Base-by-base conservation (phyloP, 1,140 invertebrate genomes). In the Pectinophora gossypiella region DNA sequence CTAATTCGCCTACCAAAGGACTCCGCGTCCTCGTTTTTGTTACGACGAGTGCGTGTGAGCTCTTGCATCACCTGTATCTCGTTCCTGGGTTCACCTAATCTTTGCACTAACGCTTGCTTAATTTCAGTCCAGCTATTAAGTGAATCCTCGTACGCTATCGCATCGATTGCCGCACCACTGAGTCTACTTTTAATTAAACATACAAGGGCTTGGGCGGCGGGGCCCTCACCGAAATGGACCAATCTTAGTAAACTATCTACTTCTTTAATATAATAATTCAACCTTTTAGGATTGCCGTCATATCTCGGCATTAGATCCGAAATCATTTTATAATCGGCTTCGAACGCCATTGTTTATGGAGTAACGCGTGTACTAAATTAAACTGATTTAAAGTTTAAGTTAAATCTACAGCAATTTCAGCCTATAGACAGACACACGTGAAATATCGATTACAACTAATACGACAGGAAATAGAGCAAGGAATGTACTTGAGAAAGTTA, bases 1-100 rank as follows among this genome's bases (percentile, higher is more conserved):
- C 35, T 6, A 1, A 49, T n/a, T 20, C 48, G 27, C 19, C 38
- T 49, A 19, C 48, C 48, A 13, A 38, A 49, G 1, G 27, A 13
- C 19, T 49, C 48, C 1, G 48, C 27, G 32, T 49, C 35, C n/a
- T 49, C 48, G 1, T n/a, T 12, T n/a, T 19, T 19, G n/a, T 38
- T n/a, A 7, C 22, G 20, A 12, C 48, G 35, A 10, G 48, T 49
- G 6, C 48, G 16, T 12, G 20, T 49, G 9, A 49, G 18, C 32
- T 49, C 32, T 18, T 49, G 48, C 27, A 49, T 49, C 12, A 49
- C 32, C 32, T 49, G 48, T 12, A 40, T 36, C 15, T 49, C 48
- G n/a, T 36, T 49, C 9, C 48, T 13, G 3, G 35, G 32, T 1
- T 49, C 48, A 10, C 48, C 48, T 20, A 49, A 16, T 1, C 48